Base-by-base conservation (phyloP, 2,888 invertebrate species). In the Sarcophaga caerulescens region DNA sequence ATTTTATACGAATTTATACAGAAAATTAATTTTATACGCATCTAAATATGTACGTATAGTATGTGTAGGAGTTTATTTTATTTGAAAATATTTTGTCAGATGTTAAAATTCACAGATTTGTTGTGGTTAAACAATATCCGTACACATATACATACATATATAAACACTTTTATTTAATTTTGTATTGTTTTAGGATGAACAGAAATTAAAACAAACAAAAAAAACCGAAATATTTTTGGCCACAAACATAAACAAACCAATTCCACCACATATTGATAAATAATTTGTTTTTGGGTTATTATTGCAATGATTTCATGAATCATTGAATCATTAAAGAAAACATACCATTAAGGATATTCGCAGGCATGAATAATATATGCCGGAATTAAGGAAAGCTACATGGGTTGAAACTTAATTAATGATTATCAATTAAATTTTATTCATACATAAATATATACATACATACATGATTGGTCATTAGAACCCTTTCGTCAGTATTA, bases 61-160 rank as follows among this genome's bases (percentile, higher is more conserved):
- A 35, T 35, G 35, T 35, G 8, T 44, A 19, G 59, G n/a, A n/a
- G n/a, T 44, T 2, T 21, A 35, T 66, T 74, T 78, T 66, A 8
- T 78, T 60, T 47, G 63, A 63, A 65, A 73, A 74, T 85, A 81
- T 86, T 86, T 83, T 86, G 85, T 81, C 85, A 86, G 81, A 44
- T 84, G 83, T 66, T 52, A 23, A 60, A 65, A 77, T 83, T 83
- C 70, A 77, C 85, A 86, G 77, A 81, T 65, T 74, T 81, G 74
- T 81, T 83, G 83, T 68, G 85, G 83, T 83, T 86, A 60, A 65
- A 59, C 25, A 73, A 65, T 73, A 68, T 63, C 45, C 25, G 35
- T 35, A 35, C 10, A 57, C 73, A 73, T 47, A 71, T 17, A 57
- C 60, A 77, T 68, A 57, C 62, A 68, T 74, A 8, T 10, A 12